Percentiles rank a stretch among this genome's conserved stretches.
phyloP scores from a whole-genome alignment of 2,888 invertebrate species.

The Prosapia bicincta region DNA sequence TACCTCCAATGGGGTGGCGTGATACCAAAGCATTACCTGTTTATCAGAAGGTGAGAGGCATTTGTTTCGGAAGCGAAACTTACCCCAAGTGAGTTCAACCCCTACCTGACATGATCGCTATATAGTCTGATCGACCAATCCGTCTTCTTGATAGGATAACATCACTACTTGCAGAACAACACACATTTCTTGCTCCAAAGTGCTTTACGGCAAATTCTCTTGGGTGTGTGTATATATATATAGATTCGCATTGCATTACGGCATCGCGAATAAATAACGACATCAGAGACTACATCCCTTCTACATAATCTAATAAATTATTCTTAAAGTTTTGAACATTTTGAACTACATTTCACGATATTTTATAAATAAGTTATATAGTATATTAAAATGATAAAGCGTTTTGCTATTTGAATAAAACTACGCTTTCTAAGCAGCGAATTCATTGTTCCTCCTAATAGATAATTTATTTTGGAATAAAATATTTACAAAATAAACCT shows the following conservation, averaged over 20 bases:
- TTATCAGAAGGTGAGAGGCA: neutral
- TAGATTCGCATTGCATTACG: neutral
- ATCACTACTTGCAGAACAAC: neutral
- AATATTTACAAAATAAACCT: no score
- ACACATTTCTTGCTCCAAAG: neutral
- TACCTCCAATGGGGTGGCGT: neutral
- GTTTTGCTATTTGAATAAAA: no score
- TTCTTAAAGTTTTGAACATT: no score
- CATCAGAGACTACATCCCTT: no score
- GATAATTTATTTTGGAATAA: no score
- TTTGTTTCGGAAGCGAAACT: slow-evolving; percentile 2
- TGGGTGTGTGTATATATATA: neutral
- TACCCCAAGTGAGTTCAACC: neutral
- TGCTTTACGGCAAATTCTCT: no score
- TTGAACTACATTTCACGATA: no score
- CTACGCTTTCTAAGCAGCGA: no score
- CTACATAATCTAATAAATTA: no score
- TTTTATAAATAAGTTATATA: no score
- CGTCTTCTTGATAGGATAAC: neutral
- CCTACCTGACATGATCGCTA: neutral
- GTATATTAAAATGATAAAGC: no score
- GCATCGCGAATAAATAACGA: neutral
- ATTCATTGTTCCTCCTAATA: no score
- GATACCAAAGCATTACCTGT: neutral
- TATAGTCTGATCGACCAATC: neutral